phyloP scores from a whole-genome alignment of 2,113 vertebrate species.

The Lampris megalopsis region DNA sequence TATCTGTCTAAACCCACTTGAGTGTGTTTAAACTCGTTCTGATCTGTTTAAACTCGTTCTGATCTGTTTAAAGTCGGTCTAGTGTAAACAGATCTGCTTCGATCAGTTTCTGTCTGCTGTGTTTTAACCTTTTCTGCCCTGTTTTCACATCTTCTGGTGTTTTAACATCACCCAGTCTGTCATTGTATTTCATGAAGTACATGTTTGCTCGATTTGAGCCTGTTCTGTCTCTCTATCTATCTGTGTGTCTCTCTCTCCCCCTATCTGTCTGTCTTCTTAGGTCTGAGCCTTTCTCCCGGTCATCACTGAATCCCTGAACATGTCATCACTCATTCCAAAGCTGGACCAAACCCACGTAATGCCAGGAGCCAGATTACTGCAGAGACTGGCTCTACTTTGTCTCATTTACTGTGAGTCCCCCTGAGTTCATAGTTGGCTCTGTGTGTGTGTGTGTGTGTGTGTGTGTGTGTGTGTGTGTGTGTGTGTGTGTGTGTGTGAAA shows the following conservation, averaged over 20 bases:
- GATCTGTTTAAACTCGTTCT: no score
- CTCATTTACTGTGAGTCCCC: no score
- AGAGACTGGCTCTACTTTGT: neutral
- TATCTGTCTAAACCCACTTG: neutral
- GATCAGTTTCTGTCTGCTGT: neutral
- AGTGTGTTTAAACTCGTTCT: no score
- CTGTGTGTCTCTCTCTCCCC: neutral
- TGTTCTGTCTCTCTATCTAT: neutral
- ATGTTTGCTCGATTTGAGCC: neutral
- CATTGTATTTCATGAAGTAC: no score
- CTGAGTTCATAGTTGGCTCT: no score
- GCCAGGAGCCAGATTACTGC: neutral
- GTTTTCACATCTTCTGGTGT: no score
- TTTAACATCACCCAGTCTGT: no score
- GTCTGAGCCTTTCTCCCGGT: neutral
- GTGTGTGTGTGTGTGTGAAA: neutral
- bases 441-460: neutral
- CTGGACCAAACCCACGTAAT: neutral
- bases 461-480: slow-evolving; percentile 27
- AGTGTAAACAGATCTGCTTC: no score
- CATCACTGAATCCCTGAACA: no score
- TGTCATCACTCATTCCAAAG: no score
- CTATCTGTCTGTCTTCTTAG: neutral
- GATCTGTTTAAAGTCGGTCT: no score
- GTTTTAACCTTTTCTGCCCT: neutral